A percentile compares a stretch with the other conserved stretches of the same genome.
Evolutionary conservation across 30 jellyfish, hydroid and myxozoan species (phyloP).

Genomic region (Aurelia sp.): DNA sequence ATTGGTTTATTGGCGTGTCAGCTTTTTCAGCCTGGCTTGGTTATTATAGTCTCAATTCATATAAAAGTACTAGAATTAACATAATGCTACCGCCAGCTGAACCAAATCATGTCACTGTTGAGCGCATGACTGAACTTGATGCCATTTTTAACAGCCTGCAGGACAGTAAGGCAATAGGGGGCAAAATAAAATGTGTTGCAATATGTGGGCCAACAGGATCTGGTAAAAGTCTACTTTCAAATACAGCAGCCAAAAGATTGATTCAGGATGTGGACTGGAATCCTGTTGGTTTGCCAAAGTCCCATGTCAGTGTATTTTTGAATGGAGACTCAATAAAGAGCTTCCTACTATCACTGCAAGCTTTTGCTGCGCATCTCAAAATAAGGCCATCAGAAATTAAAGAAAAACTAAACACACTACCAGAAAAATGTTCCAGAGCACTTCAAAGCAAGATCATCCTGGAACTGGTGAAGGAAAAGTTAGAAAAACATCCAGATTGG

Average conservation of each 20-base stretch:
- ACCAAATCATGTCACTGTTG: constrained; percentile 79
- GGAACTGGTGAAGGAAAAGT: constrained; percentile 66
- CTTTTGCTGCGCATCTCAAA: constrained; percentile 76
- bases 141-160: constrained; percentile 1
- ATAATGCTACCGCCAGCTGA: constrained; percentile 68
- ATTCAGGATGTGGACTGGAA: constrained; percentile 65
- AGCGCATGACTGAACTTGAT: constrained; percentile 44
- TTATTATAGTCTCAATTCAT: constrained; percentile 83
- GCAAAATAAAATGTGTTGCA: constrained; percentile 46
- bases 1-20: constrained; percentile 96
- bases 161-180: constrained; percentile 26
- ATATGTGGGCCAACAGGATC: constrained; percentile 88
- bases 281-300: constrained; percentile 85
- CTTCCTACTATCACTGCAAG: constrained; percentile 83
- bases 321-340: constrained; percentile 67
- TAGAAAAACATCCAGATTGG: constrained; percentile 96
- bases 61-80: constrained; percentile 77
- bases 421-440: background rate
- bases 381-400: constrained; percentile 73
- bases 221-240: constrained; percentile 87
- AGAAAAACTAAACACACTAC: constrained; percentile 22
- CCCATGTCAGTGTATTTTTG: constrained; percentile 75
- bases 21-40: constrained; percentile 82
- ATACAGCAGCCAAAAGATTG: constrained; percentile 56
- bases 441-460: constrained; percentile 73